phyloP scores from a whole-genome alignment of 2,113 vertebrate species.

The Romanogobio albipinnatus region DNA sequence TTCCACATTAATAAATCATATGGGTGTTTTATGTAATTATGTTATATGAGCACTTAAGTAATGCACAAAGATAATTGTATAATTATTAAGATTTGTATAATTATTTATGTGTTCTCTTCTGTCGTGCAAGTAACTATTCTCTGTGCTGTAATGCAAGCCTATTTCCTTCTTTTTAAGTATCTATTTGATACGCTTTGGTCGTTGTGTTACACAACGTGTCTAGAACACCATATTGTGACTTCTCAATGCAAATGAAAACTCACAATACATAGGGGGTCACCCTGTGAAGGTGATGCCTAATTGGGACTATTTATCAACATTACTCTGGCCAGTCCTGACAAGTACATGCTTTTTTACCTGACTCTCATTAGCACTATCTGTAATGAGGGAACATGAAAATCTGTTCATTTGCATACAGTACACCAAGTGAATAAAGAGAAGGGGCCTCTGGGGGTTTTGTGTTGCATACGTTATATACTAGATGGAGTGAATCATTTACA shows the following conservation, averaged over 20 bases:
- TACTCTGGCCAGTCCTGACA: conserved; percentile 68
- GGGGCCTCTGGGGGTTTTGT: conserved; percentile 18
- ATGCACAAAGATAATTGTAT: neutral
- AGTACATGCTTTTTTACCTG: conserved; percentile 69
- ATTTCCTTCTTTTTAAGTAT: neutral
- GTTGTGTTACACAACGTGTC: neutral
- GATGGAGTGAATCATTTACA: neutral
- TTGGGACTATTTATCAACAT: conserved; percentile 75
- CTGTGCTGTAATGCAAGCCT: neutral
- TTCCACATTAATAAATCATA: neutral
- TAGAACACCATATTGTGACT: neutral
- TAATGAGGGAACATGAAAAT: conserved; percentile 61
- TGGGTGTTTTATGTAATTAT: neutral
- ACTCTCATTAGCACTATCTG: conserved; percentile 76
- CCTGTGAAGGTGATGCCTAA: conserved; percentile 74
- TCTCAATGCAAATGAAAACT: conserved; percentile 61
- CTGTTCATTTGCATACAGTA: conserved; percentile 65
- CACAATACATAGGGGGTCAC: conserved; percentile 61
- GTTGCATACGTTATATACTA: neutral
- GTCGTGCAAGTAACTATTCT: neutral
- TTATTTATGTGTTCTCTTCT: neutral
- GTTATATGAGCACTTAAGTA: neutral
- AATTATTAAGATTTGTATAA: no score
- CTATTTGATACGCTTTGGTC: neutral
- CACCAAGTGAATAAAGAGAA: conserved; percentile 38